A percentile compares a stretch with the other conserved stretches of the same genome.
These are phyloP conservation scores for Autographa pulchrina DNA, from an alignment of 2,888 invertebrate species.

Conservation along the genomic window DNA sequence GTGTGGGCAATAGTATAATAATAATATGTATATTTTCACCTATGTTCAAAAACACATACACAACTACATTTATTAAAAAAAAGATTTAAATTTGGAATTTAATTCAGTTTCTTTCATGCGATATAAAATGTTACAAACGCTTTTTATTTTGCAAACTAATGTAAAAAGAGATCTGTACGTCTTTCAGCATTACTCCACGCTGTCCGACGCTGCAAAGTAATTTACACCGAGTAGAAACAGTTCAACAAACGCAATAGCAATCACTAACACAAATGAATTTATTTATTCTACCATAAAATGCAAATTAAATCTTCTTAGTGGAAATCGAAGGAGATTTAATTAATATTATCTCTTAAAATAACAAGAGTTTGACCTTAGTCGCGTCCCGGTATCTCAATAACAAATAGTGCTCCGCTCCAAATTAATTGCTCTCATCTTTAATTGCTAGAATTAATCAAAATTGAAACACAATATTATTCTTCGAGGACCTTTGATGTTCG, in stretches of 20 bases:
- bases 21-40: no score
- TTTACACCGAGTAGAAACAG: neutral
- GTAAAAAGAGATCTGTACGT: neutral
- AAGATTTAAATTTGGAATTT: neutral
- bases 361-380: conserved; percentile 26
- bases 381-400: conserved; percentile 31
- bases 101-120: neutral
- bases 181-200: neutral
- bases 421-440: conserved; percentile 39
- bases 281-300: conserved; percentile 20
- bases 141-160: neutral
- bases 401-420: conserved; percentile 29
- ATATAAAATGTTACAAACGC: neutral
- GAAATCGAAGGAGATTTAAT: conserved; percentile 40
- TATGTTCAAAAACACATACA: no score
- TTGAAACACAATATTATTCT: conserved; percentile 49
- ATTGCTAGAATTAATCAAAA: conserved; percentile 45
- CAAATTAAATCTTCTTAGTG: conserved; percentile 27
- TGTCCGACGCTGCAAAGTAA: conserved; percentile 2
- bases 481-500: conserved; percentile 22
- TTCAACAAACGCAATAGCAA: conserved; percentile 2
- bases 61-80: no score
- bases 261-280: conserved; percentile 12
- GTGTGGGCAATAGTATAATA: neutral
- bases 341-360: conserved; percentile 31